Evolutionary conservation across 2,888 invertebrate species (phyloP), one percentile per base, ranked within the genome.

Genomic region (Tipula vernalis): DNA sequence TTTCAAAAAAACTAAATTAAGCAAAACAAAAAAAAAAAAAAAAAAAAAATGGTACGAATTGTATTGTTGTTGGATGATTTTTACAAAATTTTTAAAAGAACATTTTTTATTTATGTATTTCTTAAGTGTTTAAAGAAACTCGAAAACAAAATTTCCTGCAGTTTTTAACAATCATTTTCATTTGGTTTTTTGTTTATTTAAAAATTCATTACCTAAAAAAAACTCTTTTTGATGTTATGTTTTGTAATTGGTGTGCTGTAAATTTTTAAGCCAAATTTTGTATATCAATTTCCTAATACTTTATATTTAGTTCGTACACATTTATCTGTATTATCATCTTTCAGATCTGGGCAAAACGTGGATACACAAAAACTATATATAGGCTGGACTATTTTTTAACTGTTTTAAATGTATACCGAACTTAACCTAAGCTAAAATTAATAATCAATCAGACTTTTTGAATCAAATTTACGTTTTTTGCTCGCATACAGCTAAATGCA

Each of bases 321-420:
- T 18, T 18, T 18, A 57, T n/a, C 10, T 28, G 28, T 71, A 71
- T 71, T 71, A 28, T 28, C 71, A 71, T 28, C 18, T 71, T 71
- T 71, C 71, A 71, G 71, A 71, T 71, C 71, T 71, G 71, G 71
- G 71, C 71, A 71, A 71, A 71, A 71, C 71, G 71, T 71, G 71
- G 71, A 71, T 71, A 71, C 28, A 71, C 71, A 28, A 71, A 71
- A 28, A 71, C 71, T 0, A 28, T 71, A 3, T 71, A 71, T 71
- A 71, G 28, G 71, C 18, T 28, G 71, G 51, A 51, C n/a, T 51
- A 51, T 51, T 51, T 51, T 51, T 15, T 51, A 51, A 71, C 71
- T 71, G 28, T 28, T 71, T 28, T 71, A 71, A 71, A 71, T 71
- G 71, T 71, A 71, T 39, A 39, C 71, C 8, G 28, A 71, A 10